These are phyloP conservation scores for Coleophora deauratella DNA, from an alignment of 2,888 invertebrate species.

Conservation along the genomic window DNA sequence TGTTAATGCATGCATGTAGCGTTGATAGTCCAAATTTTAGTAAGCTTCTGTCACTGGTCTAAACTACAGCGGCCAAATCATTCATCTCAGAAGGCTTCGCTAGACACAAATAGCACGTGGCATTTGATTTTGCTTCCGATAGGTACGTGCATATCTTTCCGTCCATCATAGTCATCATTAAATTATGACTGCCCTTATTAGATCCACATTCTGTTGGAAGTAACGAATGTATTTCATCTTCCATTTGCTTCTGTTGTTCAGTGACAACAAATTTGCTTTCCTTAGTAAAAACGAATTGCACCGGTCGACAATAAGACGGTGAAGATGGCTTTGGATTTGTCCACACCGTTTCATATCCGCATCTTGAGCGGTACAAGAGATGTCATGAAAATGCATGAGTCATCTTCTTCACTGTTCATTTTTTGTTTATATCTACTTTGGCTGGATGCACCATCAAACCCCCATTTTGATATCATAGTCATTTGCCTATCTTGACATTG, in stretches of 20 bases:
- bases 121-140: conserved; percentile 4
- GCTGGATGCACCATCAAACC: no score
- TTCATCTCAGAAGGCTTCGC: conserved; percentile 10
- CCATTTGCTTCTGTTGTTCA: conserved; percentile 3
- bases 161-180: conserved; percentile 8
- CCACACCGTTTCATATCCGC: conserved; percentile 7
- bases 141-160: conserved; percentile 3
- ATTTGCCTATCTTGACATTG: no score
- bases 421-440: conserved; percentile 11
- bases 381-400: conserved; percentile 11
- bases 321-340: conserved; percentile 11
- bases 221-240: conserved; percentile 5
- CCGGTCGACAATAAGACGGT: conserved; percentile 8
- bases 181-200: not conserved
- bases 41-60: not conserved
- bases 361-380: conserved; percentile 9
- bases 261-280: conserved; percentile 6
- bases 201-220: conserved; percentile 1
- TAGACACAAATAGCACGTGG: conserved; percentile 5
- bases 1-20: conserved; percentile 10
- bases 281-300: conserved; percentile 10
- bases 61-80: not conserved
- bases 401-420: conserved; percentile 4
- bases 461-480: no score
- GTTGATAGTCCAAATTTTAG: conserved; percentile 6